Base-by-base conservation (phyloP, 2,797 vertebrate genomes). In the Hipposideros larvatus region DNA sequence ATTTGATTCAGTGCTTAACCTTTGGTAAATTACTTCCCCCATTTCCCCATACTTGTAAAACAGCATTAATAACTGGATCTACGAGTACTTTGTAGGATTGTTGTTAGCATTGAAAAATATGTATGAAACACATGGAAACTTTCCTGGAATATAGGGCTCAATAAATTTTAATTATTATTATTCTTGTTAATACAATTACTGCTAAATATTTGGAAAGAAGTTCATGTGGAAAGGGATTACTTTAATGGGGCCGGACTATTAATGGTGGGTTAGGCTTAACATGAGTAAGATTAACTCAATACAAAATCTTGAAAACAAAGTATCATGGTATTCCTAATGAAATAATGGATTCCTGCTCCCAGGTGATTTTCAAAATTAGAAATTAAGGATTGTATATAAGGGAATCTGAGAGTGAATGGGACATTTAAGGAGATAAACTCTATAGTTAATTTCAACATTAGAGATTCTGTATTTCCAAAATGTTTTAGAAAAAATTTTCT, bases 1-100 rank as follows among this genome's bases (percentile, higher is more conserved):
- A 26, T 95, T 89, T 86, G n/a, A 91, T 73, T 9, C 48, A 93
- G 22, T 78, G 31, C 14, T 88, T 87, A 94, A 80, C 1, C 16
- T 92, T 95, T 43, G n/a, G 18, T 55, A 90, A 83, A 22, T 79
- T 80, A 53, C 13, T 34, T 74, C 37, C 5, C 6, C 1, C 2
- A 37, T 51, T 90, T 19, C 9, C 0, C 11, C 37, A 28, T 10
- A 65, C n/a, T 16, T 70, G 7, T 71, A 90, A 83, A 90, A 84
- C 6, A 87, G 8, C 26, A 66, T 63, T 87, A 77, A 15, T 75
- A 74, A 70, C 5, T 71, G 28, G 18, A 18, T 68, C 51, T 87
- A 21, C 1, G 53, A 18, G 16, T 55, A 19, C 43, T 84, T 78
- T 82, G 24, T 77, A 84, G 28, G 48, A 74, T 16, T 66, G 1